Evolutionary conservation across 2,888 invertebrate species (phyloP).

Genomic region (Gari tellinella): DNA sequence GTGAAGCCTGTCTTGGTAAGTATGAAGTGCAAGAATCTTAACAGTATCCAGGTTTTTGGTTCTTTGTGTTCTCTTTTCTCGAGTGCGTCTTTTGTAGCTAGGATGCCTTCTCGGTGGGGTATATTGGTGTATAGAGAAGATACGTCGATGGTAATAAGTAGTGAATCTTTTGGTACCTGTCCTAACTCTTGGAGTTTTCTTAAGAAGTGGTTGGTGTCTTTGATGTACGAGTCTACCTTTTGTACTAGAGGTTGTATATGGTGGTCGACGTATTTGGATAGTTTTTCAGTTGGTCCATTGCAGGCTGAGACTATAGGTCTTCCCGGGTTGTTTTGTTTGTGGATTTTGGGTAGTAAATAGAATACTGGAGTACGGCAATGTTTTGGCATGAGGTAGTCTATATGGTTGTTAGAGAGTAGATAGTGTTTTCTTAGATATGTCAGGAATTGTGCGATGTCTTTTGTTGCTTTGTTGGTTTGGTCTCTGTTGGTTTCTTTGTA

Average conservation of each 20-base stretch:
- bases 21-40: no score
- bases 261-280: conserved; percentile 11
- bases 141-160: conserved; percentile 12
- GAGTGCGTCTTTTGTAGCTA: neutral
- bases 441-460: no score
- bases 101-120: neutral
- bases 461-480: no score
- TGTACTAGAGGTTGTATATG: conserved; percentile 9
- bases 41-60: neutral
- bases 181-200: neutral
- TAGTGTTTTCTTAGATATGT: no score
- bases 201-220: conserved; percentile 16
- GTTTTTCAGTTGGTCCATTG: conserved; percentile 2
- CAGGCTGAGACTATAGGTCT: no score
- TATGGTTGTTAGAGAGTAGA: no score
- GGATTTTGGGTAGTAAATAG: conserved; percentile 9
- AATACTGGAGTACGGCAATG: conserved; percentile 9
- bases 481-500: no score
- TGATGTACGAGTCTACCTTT: conserved; percentile 10
- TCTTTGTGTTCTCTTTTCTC: neutral
- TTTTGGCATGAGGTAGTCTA: neutral
- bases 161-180: neutral
- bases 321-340: no score
- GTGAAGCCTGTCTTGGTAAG: no score
- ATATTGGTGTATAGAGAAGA: no score